Conservation (phyloP, 2,888 invertebrate species). For the Andrena hattorfiana region DNA sequence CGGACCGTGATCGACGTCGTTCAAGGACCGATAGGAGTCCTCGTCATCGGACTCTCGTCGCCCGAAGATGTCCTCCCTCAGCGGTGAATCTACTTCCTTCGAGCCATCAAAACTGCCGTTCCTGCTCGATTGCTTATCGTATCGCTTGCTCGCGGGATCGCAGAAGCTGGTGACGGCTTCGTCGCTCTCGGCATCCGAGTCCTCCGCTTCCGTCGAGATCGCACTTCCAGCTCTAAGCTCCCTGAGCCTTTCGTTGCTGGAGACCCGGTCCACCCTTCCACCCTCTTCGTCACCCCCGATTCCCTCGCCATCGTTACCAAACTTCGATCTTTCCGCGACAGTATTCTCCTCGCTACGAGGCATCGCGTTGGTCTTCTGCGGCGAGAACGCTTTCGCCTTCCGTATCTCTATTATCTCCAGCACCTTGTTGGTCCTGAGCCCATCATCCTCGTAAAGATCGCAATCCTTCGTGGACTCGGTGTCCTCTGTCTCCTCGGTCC, state of each 20-base stretch:
- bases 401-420: constrained; percentile 81
- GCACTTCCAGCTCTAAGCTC: constrained; percentile 1
- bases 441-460: constrained; percentile 16
- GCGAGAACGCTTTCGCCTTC: constrained; percentile 71
- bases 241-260: constrained; percentile 5
- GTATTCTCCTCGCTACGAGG: not conserved
- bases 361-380: constrained; percentile 7
- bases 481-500: constrained; percentile 36
- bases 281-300: not conserved
- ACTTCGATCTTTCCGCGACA: not conserved
- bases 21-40: constrained; percentile 57
- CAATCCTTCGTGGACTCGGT: constrained; percentile 30
- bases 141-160: constrained; percentile 1
- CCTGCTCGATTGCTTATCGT: not conserved
- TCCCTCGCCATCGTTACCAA: not conserved
- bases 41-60: constrained; percentile 59
- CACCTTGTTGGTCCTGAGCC: constrained; percentile 74
- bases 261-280: not conserved
- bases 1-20: constrained; percentile 66
- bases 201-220: constrained; percentile 26
- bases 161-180: constrained; percentile 39
- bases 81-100: not conserved
- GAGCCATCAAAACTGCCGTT: constrained; percentile 5
- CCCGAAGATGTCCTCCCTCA: not conserved
- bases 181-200: constrained; percentile 40